Evolutionary conservation across 2,888 invertebrate genomes (phyloP), one percentile per base, ranked within the genome.

Genomic region (Keiferia lycopersicella): DNA sequence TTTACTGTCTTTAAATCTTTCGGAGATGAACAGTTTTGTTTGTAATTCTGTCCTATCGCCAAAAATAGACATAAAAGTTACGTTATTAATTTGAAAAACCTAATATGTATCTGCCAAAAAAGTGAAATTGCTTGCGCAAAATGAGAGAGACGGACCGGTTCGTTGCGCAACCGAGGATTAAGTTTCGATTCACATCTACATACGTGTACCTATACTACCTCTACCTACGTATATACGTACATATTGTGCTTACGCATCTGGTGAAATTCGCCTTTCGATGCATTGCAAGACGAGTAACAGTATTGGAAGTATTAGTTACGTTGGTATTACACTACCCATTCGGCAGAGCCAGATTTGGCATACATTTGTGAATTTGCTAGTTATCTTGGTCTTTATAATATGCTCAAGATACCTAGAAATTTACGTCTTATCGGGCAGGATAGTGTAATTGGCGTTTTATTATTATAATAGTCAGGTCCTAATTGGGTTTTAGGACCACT

Each of bases 241-340:
- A 8, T 34, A 10, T 16, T 12, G 38, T 14, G 51, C 11, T 45
- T 41, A 64, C 64, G 71, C 67, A 71, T 78, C 73, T 78, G 77
- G 82, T 78, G 81, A 82, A 83, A 82, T 79, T 80, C 65, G 73
- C 73, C 73, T 78, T 77, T 78, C 78, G 73, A 74, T 70, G 59
- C 62, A 22, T 51, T 34, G 18, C 18, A 8, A 18, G 7, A 10
- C 14, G 22, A 61, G 61, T 12, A 14, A 61, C 50, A 50, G 22
- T 61, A 61, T 45, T 38, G 22, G 14, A 2, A 38, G 1, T 18
- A 18, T 59, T 7, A 11, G 39, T 20, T 45, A n/a, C 2, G 26
- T 18, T 59, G 12, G 0, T 6, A 41, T 20, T 18, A 38, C 18
- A 38, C 12, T 14, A 18, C n/a, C n/a, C n/a, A n/a, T n/a, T n/a